Base-by-base conservation (phyloP, 2,113 vertebrate genomes). In the Rhegmatorhina hoffmannsi region DNA sequence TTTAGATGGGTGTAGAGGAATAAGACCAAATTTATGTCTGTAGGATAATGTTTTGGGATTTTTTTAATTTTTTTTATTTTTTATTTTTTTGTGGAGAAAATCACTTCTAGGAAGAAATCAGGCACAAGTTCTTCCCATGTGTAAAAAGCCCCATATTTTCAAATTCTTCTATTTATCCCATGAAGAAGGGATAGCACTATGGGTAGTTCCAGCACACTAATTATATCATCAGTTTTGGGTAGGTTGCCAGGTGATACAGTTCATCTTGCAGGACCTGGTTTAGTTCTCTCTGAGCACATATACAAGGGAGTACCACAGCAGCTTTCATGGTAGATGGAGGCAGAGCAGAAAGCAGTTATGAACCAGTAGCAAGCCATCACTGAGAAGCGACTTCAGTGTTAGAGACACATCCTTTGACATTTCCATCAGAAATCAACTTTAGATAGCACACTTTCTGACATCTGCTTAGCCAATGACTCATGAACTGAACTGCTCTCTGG, bases 391-490 rank as follows among this genome's bases (percentile, higher is more conserved):
- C 55, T 84, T 86, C 86, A 90, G 59, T 63, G 6, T 59, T 67
- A 74, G 43, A 88, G 76, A 74, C 89, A 81, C 52, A 64, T 90
- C 67, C n/a, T 93, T 69, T 85, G 85, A 87, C 87, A 84, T 89
- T 92, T 94, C 84, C 80, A 95, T 96, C 96, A 92, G 80, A 92
- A 92, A 84, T 87, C 88, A 91, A 44, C 80, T 92, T 81, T 31
- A 63, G 44, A 63, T 84, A 44, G 90, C 89, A 90, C 64, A 26
- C 73, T 84, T 90, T 84, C 73, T 95, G 89, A 90, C 86, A 68
- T 92, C 73, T 94, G 89, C 64, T 81, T 89, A 91, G 69, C 80
- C 92, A 84, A 3, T 75, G 89, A 87, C 76, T 96, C 80, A 47
- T 43, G 75, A 93, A 80, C 68, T 47, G 91, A 87, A 19, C 43